Evolutionary conservation across 2,797 vertebrate genomes (phyloP).

Genomic region (Mormyrops attenuatus): DNA sequence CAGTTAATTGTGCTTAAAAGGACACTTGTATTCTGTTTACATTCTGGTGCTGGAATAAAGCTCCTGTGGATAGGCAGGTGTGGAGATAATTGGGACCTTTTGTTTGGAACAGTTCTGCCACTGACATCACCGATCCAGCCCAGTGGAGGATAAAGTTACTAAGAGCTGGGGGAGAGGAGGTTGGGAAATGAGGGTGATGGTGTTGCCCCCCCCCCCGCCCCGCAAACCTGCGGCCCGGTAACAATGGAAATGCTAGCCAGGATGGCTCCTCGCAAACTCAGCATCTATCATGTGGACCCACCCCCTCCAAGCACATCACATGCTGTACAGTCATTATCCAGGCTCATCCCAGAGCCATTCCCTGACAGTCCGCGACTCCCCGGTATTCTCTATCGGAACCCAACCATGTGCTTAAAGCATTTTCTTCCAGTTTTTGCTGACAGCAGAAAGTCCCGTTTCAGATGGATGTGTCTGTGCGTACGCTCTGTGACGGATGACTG

Average conservation of each 20-base stretch:
- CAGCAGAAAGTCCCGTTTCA: slow-evolving; percentile 33
- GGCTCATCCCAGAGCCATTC: background rate
- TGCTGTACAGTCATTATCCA: slow-evolving; percentile 10
- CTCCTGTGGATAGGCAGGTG: background rate
- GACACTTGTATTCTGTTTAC: background rate
- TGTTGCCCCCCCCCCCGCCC: background rate
- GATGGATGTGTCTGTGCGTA: slow-evolving; percentile 31
- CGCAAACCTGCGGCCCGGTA: background rate
- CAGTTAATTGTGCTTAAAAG: background rate
- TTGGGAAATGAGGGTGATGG: background rate
- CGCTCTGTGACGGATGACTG: slow-evolving; percentile 37
- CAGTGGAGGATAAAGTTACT: background rate
- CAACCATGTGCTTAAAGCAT: slow-evolving; percentile 25
- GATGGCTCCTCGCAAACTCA: slow-evolving; percentile 18
- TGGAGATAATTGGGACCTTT: background rate
- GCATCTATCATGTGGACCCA: slow-evolving; percentile 10
- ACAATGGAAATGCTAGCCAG: slow-evolving; percentile 17
- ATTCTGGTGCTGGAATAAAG: background rate
- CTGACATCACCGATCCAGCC: too few species aligned
- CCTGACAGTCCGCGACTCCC: background rate
- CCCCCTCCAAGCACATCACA: background rate
- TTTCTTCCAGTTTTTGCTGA: slow-evolving; percentile 34
- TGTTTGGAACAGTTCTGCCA: background rate
- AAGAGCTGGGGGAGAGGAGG: background rate
- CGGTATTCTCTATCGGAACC: background rate